A percentile compares a stretch with the other conserved stretches of the same genome.
These are phyloP conservation scores for Gobio occitaniae DNA, from an alignment of 2,797 vertebrate genomes.

Conservation along the genomic window DNA sequence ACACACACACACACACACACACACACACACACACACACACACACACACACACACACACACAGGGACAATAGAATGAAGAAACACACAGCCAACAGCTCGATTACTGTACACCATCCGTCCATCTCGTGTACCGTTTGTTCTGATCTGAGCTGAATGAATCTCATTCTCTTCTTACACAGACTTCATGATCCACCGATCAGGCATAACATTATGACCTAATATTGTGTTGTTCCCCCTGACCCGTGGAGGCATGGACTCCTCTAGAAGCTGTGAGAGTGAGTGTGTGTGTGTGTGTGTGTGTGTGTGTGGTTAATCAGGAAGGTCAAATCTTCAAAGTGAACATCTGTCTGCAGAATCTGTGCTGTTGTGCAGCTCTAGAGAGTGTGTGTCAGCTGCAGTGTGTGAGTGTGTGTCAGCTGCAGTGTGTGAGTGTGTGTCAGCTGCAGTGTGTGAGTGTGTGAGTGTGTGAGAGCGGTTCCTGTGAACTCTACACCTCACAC, in stretches of 20 bases:
- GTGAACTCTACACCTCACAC: slow-evolving; percentile 4
- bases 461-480: slow-evolving; percentile 14
- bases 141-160: background rate
- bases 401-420: too few relatives aligned
- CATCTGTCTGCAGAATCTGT: slow-evolving; percentile 61
- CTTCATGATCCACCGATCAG: background rate
- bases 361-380: slow-evolving; percentile 49
- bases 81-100: background rate
- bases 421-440: slow-evolving; percentile 6
- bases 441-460: slow-evolving; percentile 6
- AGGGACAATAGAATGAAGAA: background rate
- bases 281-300: too few relatives aligned
- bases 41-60: slow-evolving; percentile 13
- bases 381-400: background rate
- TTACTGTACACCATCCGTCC: background rate
- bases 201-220: too few relatives aligned
- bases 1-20: slow-evolving; percentile 56
- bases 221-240: too few relatives aligned
- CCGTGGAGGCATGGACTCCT: too few relatives aligned
- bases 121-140: background rate
- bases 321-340: slow-evolving; percentile 65
- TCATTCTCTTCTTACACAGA: background rate
- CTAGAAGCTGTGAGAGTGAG: too few relatives aligned
- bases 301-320: slow-evolving; percentile 64
- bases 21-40: background rate